Evolutionary conservation across 2,797 vertebrate genomes (phyloP).

Genomic region (Poecilia gillii): DNA sequence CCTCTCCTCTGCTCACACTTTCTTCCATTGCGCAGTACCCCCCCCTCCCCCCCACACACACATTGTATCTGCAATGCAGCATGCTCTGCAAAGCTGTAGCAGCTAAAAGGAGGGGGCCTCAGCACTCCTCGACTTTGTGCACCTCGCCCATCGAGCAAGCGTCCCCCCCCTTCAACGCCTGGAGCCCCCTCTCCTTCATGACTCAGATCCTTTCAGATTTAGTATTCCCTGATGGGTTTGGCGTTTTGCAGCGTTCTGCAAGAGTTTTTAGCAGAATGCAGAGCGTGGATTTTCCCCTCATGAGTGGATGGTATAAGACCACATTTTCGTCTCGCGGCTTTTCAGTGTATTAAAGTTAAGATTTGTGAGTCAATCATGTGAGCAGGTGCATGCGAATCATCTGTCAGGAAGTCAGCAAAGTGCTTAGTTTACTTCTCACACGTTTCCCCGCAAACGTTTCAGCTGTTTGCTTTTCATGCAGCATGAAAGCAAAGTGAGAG

Average conservation of each 20-base stretch:
- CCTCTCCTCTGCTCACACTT: conserved; percentile 22
- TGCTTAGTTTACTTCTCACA: not conserved
- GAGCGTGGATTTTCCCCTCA: conserved; percentile 15
- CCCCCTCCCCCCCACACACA: conserved; percentile 31
- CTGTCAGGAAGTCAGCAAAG: conserved; percentile 15
- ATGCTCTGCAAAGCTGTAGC: conserved; percentile 59
- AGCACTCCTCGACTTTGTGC: conserved; percentile 48
- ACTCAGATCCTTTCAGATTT: conserved; percentile 61
- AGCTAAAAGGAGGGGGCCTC: conserved; percentile 49
- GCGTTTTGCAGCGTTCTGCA: conserved; percentile 63
- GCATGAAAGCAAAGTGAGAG: not conserved
- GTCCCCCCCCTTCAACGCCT: conserved; percentile 29
- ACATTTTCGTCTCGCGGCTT: conserved; percentile 31
- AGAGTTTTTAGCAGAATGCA: conserved; percentile 48
- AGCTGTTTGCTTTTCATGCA: not conserved
- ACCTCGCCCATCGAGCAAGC: conserved; percentile 50
- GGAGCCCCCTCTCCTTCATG: conserved; percentile 48
- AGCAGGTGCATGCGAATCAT: conserved; percentile 24
- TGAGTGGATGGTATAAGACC: conserved; percentile 26
- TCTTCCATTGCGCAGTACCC: conserved; percentile 44
- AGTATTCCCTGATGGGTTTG: conserved; percentile 34
- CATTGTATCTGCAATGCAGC: conserved; percentile 84
- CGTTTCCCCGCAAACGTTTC: not conserved
- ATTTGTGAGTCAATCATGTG: conserved; percentile 19
- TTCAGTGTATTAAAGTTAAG: conserved; percentile 43